These are phyloP conservation scores for Anthoscopus minutus DNA, from an alignment of 2,113 vertebrate species.

Conservation along the genomic window DNA sequence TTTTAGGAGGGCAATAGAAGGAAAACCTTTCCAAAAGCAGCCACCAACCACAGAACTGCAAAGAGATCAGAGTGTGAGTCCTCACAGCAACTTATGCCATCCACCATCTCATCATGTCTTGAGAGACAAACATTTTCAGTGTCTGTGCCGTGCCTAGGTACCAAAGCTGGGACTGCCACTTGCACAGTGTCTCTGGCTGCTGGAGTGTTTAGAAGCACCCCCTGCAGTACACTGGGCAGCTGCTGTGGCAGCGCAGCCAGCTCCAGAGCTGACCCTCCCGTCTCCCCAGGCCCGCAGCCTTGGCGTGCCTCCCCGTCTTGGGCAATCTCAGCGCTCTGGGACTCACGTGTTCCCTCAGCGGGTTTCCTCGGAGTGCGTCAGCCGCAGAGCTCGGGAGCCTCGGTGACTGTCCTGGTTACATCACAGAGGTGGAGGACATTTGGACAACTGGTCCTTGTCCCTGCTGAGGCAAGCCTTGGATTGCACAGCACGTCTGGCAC, in stretches of 20 bases:
- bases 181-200: background rate
- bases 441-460: background rate
- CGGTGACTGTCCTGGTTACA: background rate
- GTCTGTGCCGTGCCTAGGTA: background rate
- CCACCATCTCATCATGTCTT: background rate
- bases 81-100: background rate
- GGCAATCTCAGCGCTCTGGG: background rate
- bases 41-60: background rate
- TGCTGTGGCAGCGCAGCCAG: background rate
- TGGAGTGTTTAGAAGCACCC: fast-evolving
- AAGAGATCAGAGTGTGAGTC: background rate
- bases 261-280: background rate
- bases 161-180: background rate
- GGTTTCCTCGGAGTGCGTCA: background rate
- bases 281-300: background rate
- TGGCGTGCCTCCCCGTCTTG: background rate
- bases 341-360: background rate
- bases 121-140: background rate
- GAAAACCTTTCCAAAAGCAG: background rate
- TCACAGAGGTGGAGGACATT: background rate
- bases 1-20: background rate
- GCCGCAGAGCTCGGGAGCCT: background rate
- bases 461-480: background rate
- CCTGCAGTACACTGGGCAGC: fast-evolving
- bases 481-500: background rate